Evolutionary conservation across 2,888 invertebrate species (phyloP), one percentile per base, ranked within the genome.

Genomic region (Apotomis capreana): DNA sequence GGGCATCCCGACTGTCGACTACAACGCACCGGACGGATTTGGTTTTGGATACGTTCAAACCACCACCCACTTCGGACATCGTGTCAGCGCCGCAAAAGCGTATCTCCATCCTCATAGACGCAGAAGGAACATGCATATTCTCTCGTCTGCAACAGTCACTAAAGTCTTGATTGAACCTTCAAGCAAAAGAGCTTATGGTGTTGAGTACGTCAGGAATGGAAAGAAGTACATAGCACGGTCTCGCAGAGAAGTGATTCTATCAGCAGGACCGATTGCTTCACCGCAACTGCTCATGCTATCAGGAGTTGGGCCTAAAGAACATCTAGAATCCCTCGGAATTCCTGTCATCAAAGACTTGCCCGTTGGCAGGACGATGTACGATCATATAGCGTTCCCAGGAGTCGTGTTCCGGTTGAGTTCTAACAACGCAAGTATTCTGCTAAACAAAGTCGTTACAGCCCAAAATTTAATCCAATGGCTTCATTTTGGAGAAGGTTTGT

Each of bases 241-340:
- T 5, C 94, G 94, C 57, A 96, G 96, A 81, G 98, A 98, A 90
- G 95, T 99, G 0, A 96, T 99, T 74, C 82, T 98, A 26, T 96
- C 97, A 9, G 97, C 97, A 0, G 98, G 99, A 0, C 95, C 98
- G 0, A 95, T 99, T 75, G 97, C 96, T 79, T 96, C 97, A 0
- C 98, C 98, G 0, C 98, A 99, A 85, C 84, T 99, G 13, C 94
- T 99, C n/a, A 97, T 98, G 97, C 87, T 99, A 2, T 98, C 98
- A 5, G 98, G 98, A 10, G 84, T 95, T 12, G 95, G 95, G 0
- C 95, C 95, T 0, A 85, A 87, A 73, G 88, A 95, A 74, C 94
- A 95, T 80, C 88, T 96, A 2, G 84, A 93, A 73, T 87, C 91
- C 8, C 87, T 95, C 5, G 93, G 92, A 0, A 94, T 96, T 73